Conservation (phyloP, 2,888 invertebrate genomes). For the Eremobia ochroleuca region DNA sequence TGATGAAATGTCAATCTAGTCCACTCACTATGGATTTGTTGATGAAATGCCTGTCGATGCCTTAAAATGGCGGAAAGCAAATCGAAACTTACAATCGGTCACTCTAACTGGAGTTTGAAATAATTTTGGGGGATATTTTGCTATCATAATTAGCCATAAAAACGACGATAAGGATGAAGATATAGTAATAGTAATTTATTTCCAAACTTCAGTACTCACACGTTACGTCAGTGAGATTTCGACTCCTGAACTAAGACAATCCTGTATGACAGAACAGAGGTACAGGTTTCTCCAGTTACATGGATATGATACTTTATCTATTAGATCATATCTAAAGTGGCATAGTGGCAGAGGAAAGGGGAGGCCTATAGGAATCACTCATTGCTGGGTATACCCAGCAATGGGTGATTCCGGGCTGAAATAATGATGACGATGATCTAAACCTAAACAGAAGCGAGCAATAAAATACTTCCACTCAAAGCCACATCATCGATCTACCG, state of each 20-base stretch:
- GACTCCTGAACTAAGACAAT: too few relatives aligned
- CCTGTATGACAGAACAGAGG: too few relatives aligned
- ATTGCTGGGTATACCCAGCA: too few relatives aligned
- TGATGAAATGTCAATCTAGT: constrained; percentile 48
- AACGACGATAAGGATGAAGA: neutral
- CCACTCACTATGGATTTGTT: constrained; percentile 15
- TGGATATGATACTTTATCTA: too few relatives aligned
- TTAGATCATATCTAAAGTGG: too few relatives aligned
- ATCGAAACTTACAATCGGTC: neutral
- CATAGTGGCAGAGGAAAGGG: neutral
- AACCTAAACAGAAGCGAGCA: neutral
- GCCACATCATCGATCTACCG: constrained; percentile 40
- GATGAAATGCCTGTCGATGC: constrained; percentile 10
- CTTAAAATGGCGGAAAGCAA: neutral
- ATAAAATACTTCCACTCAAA: constrained; percentile 6
- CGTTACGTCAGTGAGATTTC: too few relatives aligned
- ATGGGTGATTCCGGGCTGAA: neutral
- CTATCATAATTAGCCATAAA: neutral
- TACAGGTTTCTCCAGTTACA: too few relatives aligned
- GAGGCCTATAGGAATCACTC: too few relatives aligned
- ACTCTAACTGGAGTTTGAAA: neutral
- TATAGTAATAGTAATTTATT: too few relatives aligned
- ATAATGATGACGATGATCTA: neutral
- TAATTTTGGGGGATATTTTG: neutral
- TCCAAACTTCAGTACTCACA: too few relatives aligned